A percentile compares a stretch with the other conserved stretches of the same genome.
Conservation (phyloP, 2,888 invertebrate species). For the Dichetophora obliterata region DNA sequence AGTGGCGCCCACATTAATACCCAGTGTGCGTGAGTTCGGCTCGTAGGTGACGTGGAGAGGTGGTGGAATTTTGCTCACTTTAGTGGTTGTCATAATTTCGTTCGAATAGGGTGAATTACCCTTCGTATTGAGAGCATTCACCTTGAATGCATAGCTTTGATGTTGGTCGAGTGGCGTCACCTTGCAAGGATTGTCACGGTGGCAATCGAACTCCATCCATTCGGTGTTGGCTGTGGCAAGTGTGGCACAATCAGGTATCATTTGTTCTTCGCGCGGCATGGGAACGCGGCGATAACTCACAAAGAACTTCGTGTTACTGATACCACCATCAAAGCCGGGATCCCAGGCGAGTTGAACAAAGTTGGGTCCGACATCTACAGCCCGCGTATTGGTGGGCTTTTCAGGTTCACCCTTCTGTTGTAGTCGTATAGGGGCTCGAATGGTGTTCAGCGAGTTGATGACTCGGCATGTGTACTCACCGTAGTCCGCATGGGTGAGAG, state of each 20-base stretch:
- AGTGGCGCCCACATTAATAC: conserved; percentile 84
- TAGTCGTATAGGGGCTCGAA: conserved; percentile 81
- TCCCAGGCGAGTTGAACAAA: conserved; percentile 88
- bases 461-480: conserved; percentile 93
- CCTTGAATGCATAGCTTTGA: conserved; percentile 88
- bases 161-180: conserved; percentile 88
- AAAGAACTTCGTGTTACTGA: conserved; percentile 88
- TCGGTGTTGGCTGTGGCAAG: conserved; percentile 74
- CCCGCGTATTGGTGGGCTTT: conserved; percentile 80
- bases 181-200: conserved; percentile 88
- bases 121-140: conserved; percentile 89
- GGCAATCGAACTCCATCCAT: conserved; percentile 89
- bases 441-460: conserved; percentile 84
- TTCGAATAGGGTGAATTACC: conserved; percentile 90
- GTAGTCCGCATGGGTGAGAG: conserved; percentile 85
- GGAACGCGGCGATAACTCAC: conserved; percentile 83
- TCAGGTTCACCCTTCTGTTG: conserved; percentile 92
- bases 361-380: conserved; percentile 82
- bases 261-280: conserved; percentile 73
- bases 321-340: conserved; percentile 91
- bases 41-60: conserved; percentile 88
- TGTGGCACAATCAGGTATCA: conserved; percentile 75
- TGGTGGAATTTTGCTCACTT: conserved; percentile 85
- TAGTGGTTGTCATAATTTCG: conserved; percentile 84
- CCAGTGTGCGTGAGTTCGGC: conserved; percentile 80